These are phyloP conservation scores for Monodelphis domestica DNA, from an alignment of 2,797 vertebrate genomes.

Conservation along the genomic window DNA sequence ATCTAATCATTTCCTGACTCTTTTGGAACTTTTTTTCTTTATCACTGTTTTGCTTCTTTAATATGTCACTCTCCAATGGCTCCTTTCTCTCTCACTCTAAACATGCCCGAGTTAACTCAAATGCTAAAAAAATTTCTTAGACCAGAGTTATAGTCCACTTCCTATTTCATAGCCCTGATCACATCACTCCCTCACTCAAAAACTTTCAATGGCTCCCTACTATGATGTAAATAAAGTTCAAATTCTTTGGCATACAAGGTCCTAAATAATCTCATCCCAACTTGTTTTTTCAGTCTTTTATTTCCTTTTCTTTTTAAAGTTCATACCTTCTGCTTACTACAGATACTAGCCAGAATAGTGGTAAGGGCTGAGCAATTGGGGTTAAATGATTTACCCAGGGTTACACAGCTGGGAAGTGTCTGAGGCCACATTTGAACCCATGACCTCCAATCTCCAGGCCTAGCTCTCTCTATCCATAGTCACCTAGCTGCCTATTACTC, in stretches of 20 bases:
- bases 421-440: too few species aligned
- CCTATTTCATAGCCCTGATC: neutral
- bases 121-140: neutral
- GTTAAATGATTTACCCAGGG: too few species aligned
- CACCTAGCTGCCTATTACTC: too few species aligned
- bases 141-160: neutral
- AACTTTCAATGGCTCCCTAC: neutral
- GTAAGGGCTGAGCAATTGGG: too few species aligned
- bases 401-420: too few species aligned
- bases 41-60: neutral
- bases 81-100: neutral
- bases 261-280: neutral
- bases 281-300: neutral
- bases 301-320: neutral
- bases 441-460: too few species aligned
- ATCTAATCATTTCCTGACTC: neutral
- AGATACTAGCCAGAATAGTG: too few species aligned
- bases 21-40: neutral
- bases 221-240: neutral
- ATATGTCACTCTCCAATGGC: neutral
- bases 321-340: too few species aligned
- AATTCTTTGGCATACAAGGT: neutral
- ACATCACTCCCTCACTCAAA: neutral
- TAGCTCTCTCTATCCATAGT: too few species aligned
- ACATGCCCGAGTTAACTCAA: neutral